Evolutionary conservation across 2,888 invertebrate species (phyloP), one percentile per base, ranked within the genome.

Genomic region (Scaptomyza flava): DNA sequence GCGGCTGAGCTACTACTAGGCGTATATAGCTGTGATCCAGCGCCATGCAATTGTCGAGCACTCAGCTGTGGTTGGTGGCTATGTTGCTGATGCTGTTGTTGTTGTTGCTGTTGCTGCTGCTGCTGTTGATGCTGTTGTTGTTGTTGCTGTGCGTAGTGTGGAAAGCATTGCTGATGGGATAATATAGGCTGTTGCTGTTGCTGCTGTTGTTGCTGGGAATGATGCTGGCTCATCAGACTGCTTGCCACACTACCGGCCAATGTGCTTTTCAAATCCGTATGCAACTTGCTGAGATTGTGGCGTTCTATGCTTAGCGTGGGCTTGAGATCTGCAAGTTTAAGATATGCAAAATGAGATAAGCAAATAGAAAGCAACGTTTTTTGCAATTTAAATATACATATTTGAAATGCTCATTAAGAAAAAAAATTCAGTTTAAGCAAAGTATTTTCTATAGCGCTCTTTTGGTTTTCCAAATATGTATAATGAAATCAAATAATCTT

Each of bases 221-320:
- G 89, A 27, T 87, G 89, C 43, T 88, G 89, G 7, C 73, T 72
- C 54, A 81, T 80, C 6, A 81, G 42, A 23, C 66, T 76, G 65
- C 80, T 70, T 42, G 71, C 80, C 52, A 58, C 81, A 63, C 68
- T 77, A 63, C 69, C 79, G 61, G 53, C 51, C 42, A 74, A 42
- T 3, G 70, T 60, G 50, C 77, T 78, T 68, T 90, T 90, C 17
- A 90, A 63, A 64, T 90, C 90, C 33, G 85, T 77, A 53, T 91
- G 90, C 41, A 90, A 53, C 52, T 90, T 90, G 41, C 63, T 77
- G 6, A 90, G 56, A 43, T 86, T 86, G 60, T 90, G 90, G 0
- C 90, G 89, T 48, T 92, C 91, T 54, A 91, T 61, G 2, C 92
- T 91, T 54, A 91, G 73, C n/a, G 91, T 86, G 6, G 92, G 89